Evolutionary conservation across 2,797 vertebrate genomes (phyloP).

Genomic region (Odontamblyopus lacepedii): DNA sequence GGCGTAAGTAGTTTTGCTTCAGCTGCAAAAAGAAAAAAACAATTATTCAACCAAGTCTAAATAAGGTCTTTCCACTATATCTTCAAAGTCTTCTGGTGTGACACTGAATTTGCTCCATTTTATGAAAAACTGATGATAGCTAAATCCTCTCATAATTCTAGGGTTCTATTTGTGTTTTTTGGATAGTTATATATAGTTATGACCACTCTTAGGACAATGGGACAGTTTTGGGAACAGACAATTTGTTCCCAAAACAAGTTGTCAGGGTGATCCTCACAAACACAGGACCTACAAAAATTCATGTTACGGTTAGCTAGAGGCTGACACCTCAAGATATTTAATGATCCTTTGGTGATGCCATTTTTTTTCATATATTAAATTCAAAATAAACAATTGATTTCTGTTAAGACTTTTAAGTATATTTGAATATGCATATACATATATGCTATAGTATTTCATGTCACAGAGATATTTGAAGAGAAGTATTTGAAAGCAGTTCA

Average conservation of each 20-base stretch:
- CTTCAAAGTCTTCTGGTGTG: slow-evolving; percentile 26
- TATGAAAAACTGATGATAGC: not conserved
- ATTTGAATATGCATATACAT: not conserved
- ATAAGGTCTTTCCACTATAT: slow-evolving; percentile 23
- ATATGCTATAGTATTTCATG: not conserved
- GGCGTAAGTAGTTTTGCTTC: slow-evolving; percentile 85
- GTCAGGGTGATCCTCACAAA: too few species aligned
- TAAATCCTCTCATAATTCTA: not conserved
- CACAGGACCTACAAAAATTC: too few species aligned
- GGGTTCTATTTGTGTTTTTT: too few species aligned
- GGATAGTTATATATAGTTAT: too few species aligned
- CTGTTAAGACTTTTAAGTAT: not conserved
- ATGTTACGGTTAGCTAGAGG: too few species aligned
- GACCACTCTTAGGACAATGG: too few species aligned
- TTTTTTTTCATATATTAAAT: too few species aligned
- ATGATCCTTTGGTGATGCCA: too few species aligned
- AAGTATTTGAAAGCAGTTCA: slow-evolving; percentile 38
- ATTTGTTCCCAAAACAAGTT: too few species aligned
- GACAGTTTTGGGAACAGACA: too few species aligned
- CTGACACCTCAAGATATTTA: too few species aligned
- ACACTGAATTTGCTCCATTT: slow-evolving; percentile 40
- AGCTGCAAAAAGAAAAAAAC: slow-evolving; percentile 44
- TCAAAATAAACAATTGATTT: not conserved
- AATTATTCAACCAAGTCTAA: slow-evolving; percentile 58
- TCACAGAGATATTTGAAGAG: slow-evolving; percentile 26